Evolutionary conservation across 2,888 invertebrate genomes (phyloP).

Genomic region (Himalopsyche japonica): DNA sequence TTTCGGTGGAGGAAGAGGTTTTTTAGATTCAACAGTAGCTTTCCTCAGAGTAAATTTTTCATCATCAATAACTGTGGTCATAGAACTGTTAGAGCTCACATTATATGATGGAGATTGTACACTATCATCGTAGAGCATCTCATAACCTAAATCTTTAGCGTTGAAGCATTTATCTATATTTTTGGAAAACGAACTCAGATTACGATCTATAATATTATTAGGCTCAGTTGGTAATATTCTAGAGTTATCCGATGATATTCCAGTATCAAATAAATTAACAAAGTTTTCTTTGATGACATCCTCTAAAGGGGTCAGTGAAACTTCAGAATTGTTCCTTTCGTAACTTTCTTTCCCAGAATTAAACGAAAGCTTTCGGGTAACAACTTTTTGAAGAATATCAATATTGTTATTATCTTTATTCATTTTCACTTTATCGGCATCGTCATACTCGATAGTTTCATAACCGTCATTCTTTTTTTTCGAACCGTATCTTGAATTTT

Average conservation of each 20-base stretch:
- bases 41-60: constrained; percentile 12
- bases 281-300: neutral
- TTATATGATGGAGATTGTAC: neutral
- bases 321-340: constrained; percentile 49
- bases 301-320: neutral
- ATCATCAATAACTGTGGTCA: neutral
- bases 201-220: neutral
- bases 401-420: neutral
- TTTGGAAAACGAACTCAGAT: neutral
- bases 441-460: constrained; percentile 40
- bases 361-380: constrained; percentile 1
- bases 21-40: constrained; percentile 19
- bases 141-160: constrained; percentile 43
- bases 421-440: constrained; percentile 14
- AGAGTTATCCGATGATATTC: neutral
- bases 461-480: constrained; percentile 40
- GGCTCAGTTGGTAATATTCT: neutral
- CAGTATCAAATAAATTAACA: neutral
- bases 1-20: constrained; percentile 37
- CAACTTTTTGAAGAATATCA: neutral
- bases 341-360: constrained; percentile 47
- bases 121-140: constrained; percentile 32
- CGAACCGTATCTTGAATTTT: neutral
- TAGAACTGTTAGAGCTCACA: constrained; percentile 6
- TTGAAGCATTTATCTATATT: constrained; percentile 42